A percentile compares a stretch with the other conserved stretches of the same genome.
Conservation (phyloP, 2,113 vertebrate species). For the Ifrita kowaldi region DNA sequence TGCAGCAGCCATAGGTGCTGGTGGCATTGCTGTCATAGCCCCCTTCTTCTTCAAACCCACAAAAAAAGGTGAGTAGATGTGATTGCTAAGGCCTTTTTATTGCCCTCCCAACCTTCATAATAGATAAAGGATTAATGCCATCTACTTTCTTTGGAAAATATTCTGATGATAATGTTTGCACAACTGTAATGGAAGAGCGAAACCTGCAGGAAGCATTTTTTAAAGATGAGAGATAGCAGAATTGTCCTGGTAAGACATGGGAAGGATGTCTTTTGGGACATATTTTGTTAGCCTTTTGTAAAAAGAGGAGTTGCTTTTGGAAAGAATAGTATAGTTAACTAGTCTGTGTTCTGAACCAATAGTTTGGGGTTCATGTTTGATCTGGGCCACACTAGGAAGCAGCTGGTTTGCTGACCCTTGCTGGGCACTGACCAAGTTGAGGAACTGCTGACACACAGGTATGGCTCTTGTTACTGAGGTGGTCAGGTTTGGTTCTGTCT, state of each 20-base stretch:
- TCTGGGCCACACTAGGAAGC: background rate
- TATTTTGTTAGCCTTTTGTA: background rate
- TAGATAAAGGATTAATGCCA: background rate
- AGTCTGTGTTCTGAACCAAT: background rate
- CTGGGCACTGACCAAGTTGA: background rate
- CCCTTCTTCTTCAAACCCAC: constrained; percentile 89
- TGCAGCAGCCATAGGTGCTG: constrained; percentile 78
- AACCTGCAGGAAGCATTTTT: background rate
- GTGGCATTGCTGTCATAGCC: constrained; percentile 86
- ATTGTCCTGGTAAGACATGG: background rate
- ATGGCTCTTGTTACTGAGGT: background rate
- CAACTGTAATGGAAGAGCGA: background rate
- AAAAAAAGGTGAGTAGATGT: constrained; percentile 73
- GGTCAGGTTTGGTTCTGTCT: background rate
- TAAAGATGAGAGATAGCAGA: background rate
- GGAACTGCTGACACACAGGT: background rate
- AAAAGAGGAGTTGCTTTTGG: background rate
- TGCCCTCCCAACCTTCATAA: background rate
- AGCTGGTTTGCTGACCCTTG: background rate
- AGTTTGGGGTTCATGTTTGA: background rate
- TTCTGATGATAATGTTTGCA: background rate
- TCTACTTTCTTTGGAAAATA: background rate
- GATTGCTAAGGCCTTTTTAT: background rate
- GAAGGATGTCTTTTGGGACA: background rate
- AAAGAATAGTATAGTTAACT: background rate